These are phyloP conservation scores for Spisula subtruncata DNA, from an alignment of 2,888 invertebrate species.

Conservation along the genomic window DNA sequence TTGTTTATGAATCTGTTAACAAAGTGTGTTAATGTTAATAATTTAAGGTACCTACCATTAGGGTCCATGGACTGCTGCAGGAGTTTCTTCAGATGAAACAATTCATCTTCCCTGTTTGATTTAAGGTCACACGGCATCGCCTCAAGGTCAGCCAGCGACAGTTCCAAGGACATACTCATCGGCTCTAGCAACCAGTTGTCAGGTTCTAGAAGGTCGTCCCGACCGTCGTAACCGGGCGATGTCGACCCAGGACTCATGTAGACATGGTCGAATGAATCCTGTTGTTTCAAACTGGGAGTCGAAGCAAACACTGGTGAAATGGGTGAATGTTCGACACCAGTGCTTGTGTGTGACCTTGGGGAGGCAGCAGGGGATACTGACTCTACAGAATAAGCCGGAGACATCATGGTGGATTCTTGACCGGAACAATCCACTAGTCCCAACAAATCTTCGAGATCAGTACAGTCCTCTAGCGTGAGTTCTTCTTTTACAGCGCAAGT, in stretches of 20 bases:
- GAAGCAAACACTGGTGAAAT: constrained; percentile 58
- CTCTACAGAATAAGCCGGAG: constrained; percentile 46
- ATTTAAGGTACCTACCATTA: constrained; percentile 75
- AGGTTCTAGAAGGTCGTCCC: constrained; percentile 74
- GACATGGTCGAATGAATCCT: constrained; percentile 47
- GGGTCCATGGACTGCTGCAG: constrained; percentile 77
- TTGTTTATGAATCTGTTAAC: too few relatives aligned
- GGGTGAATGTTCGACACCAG: constrained; percentile 55
- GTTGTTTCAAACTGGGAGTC: constrained; percentile 40
- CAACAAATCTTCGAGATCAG: constrained; percentile 77
- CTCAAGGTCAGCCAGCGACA: constrained; percentile 60
- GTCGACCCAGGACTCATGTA: constrained; percentile 65
- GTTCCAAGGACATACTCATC: constrained; percentile 71
- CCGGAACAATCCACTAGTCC: constrained; percentile 67
- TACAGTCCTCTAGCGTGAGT: constrained; percentile 64
- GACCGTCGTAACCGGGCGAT: constrained; percentile 69
- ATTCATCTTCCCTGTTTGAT: constrained; percentile 72
- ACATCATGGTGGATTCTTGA: constrained; percentile 44
- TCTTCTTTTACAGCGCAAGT: constrained; percentile 57
- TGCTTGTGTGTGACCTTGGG: constrained; percentile 38
- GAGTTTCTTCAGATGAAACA: constrained; percentile 80
- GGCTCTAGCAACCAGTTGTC: constrained; percentile 75
- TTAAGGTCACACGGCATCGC: constrained; percentile 53
- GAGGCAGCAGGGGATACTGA: constrained; percentile 54
- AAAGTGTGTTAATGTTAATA: too few relatives aligned